These are phyloP conservation scores for Andrena fulva DNA, from an alignment of 2,888 invertebrate species.

Conservation along the genomic window DNA sequence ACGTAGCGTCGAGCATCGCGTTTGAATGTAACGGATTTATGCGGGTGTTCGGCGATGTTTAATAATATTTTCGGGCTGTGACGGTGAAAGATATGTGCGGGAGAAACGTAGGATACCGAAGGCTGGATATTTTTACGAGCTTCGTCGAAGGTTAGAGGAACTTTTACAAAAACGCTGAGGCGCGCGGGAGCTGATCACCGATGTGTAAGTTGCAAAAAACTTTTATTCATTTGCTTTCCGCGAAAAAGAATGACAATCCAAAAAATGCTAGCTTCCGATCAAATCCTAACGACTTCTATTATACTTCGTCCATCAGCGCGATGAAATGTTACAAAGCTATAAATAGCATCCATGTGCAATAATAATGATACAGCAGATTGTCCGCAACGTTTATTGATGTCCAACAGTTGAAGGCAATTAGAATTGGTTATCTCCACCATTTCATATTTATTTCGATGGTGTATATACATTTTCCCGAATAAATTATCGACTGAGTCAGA, in stretches of 20 bases:
- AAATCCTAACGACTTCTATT: too few species aligned
- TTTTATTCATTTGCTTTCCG: neutral
- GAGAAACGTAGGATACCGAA: neutral
- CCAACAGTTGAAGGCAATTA: neutral
- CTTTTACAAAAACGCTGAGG: neutral
- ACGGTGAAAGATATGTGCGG: neutral
- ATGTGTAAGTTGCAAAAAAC: constrained; percentile 21
- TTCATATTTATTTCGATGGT: neutral
- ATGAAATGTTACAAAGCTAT: neutral
- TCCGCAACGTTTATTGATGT: neutral
- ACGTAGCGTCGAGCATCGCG: neutral
- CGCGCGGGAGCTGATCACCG: neutral
- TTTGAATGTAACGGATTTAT: constrained; percentile 31
- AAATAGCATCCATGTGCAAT: neutral
- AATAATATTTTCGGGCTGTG: constrained; percentile 5
- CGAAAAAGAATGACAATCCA: neutral
- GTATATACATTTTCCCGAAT: neutral
- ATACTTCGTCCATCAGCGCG: neutral
- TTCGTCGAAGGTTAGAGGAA: constrained; percentile 34
- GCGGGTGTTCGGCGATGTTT: neutral
- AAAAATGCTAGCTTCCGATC: neutral
- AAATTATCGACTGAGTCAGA: neutral
- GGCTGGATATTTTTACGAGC: neutral
- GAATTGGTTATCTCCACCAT: neutral
- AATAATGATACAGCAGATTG: too few species aligned